Evolutionary conservation across 2,113 vertebrate species (phyloP).

Genomic region (Cryptotis parvus): DNA sequence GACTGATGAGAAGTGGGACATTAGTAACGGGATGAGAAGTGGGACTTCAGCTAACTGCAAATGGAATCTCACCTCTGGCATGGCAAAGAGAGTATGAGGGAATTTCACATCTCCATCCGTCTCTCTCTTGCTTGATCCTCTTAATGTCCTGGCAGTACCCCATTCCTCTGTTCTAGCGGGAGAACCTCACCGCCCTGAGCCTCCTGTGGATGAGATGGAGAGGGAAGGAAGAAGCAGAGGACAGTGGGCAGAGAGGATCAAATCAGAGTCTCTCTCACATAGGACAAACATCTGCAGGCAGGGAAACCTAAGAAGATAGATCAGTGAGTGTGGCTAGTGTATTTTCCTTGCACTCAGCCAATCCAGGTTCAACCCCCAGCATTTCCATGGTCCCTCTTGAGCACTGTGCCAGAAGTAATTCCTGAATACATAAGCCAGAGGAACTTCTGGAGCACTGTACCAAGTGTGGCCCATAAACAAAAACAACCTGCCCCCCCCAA

Average conservation of each 20-base stretch:
- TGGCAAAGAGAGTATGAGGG: slow-evolving; percentile 57
- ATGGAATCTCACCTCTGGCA: slow-evolving; percentile 72
- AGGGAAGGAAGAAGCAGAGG: too few species aligned
- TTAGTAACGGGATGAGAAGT: slow-evolving; percentile 63
- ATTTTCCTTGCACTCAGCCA: too few species aligned
- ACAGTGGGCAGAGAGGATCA: background rate
- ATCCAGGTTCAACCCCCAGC: too few species aligned
- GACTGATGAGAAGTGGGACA: slow-evolving; percentile 9
- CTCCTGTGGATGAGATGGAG: rapidly evolving
- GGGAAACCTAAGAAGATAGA: background rate
- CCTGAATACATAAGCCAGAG: too few species aligned
- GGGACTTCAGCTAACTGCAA: slow-evolving; percentile 68
- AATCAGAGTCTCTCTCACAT: too few species aligned
- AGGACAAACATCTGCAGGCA: background rate
- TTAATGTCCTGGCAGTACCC: slow-evolving; percentile 69
- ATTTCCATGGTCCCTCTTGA: too few species aligned
- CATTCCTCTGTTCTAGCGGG: slow-evolving; percentile 52
- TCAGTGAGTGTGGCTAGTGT: background rate
- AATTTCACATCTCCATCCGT: slow-evolving; percentile 55
- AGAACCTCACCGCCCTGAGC: slow-evolving; percentile 64
- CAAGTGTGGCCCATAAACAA: too few species aligned
- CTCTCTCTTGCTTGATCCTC: slow-evolving; percentile 65
- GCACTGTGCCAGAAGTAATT: too few species aligned
- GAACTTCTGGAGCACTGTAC: too few species aligned
- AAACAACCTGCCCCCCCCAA: too few species aligned